Evolutionary conservation across 2,113 vertebrate species (phyloP).

Genomic region (Myotis yumanensis): DNA sequence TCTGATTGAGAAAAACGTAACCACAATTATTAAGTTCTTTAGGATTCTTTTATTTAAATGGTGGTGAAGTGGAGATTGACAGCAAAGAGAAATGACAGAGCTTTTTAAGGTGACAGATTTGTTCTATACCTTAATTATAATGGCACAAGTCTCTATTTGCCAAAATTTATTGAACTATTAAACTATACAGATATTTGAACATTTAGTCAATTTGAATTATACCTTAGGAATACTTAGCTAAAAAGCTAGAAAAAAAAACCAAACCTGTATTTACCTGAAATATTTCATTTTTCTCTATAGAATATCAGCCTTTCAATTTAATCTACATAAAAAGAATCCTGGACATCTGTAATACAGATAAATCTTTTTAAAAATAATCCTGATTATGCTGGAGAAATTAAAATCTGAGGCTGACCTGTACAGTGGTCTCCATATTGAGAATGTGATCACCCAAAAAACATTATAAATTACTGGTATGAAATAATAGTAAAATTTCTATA

Average conservation of each 20-base stretch:
- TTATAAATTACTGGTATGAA: neutral
- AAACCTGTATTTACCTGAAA: neutral
- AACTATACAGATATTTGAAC: neutral
- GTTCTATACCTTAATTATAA: neutral
- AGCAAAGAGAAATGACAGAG: neutral
- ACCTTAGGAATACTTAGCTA: neutral
- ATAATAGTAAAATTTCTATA: neutral
- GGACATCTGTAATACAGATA: too few relatives aligned
- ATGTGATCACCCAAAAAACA: neutral
- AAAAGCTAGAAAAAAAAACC: neutral
- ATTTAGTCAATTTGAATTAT: neutral
- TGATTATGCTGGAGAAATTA: neutral
- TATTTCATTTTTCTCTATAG: neutral
- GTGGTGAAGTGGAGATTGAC: neutral
- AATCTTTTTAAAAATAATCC: neutral
- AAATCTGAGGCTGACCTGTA: neutral
- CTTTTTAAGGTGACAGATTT: neutral
- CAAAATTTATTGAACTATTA: neutral
- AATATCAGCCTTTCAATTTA: neutral
- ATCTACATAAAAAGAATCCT: neutral
- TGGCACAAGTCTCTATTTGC: neutral
- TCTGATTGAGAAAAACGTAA: neutral
- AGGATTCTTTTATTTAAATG: neutral
- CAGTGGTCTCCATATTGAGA: neutral
- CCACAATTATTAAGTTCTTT: neutral